Conservation (phyloP, 1,140 invertebrate genomes). For the Heliconius hermathena region DNA sequence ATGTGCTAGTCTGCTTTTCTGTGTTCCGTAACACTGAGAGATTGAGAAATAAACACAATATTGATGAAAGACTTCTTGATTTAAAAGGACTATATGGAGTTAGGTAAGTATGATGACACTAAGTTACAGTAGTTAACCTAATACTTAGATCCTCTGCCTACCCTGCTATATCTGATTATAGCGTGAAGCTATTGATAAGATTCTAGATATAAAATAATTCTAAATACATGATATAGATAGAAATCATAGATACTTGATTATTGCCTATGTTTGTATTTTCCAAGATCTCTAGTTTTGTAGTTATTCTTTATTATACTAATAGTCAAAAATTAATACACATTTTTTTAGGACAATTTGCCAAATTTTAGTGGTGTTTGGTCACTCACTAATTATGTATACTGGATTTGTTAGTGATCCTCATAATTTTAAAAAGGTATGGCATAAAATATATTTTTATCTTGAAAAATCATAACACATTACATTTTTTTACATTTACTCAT, state of each 20-base stretch:
- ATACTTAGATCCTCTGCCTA: too few relatives aligned
- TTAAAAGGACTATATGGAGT: background rate
- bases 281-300: too few relatives aligned
- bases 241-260: too few relatives aligned
- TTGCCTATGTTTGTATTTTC: too few relatives aligned
- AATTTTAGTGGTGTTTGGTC: background rate
- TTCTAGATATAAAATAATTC: too few relatives aligned
- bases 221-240: too few relatives aligned
- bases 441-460: too few relatives aligned
- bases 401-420: constrained; percentile 1
- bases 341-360: background rate
- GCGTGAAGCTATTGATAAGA: too few relatives aligned
- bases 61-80: background rate
- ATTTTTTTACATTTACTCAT: too few relatives aligned
- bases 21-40: background rate
- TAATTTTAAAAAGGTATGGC: background rate
- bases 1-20: background rate
- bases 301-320: too few relatives aligned
- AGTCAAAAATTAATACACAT: background rate
- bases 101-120: background rate
- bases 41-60: background rate
- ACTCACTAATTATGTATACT: background rate
- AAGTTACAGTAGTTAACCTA: background rate
- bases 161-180: too few relatives aligned
- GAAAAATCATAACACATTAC: too few relatives aligned